A percentile compares a stretch with the other conserved stretches of the same genome.
Evolutionary conservation across 1,140 invertebrate genomes (phyloP).

Genomic region (Cydia strobilella): DNA sequence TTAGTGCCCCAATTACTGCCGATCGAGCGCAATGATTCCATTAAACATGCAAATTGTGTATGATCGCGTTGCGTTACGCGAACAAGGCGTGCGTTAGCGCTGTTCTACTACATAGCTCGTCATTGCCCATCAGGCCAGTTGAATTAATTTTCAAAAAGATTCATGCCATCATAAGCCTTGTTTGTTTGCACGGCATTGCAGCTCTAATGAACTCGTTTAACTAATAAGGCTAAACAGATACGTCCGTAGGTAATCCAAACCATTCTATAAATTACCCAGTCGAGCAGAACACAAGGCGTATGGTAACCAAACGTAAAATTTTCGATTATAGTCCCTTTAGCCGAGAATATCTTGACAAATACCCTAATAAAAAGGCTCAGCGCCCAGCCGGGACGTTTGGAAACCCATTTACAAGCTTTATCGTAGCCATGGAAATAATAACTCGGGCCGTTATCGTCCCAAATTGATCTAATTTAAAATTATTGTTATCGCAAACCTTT

Average conservation of each 20-base stretch:
- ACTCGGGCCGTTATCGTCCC: constrained; percentile 74
- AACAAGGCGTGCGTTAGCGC: background rate
- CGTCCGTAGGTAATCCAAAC: constrained; percentile 32
- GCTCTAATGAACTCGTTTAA: background rate
- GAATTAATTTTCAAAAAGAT: background rate
- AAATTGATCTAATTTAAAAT: constrained; percentile 78
- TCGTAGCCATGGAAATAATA: constrained; percentile 77
- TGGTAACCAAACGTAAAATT: constrained; percentile 71
- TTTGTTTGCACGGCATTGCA: background rate
- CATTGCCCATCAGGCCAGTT: background rate
- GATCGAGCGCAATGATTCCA: constrained; percentile 34
- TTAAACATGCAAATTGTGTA: constrained; percentile 34
- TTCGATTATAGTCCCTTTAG: constrained; percentile 71
- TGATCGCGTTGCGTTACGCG: background rate
- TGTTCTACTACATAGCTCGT: too few species aligned
- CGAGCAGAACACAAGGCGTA: constrained; percentile 53
- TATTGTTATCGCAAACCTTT: constrained; percentile 72
- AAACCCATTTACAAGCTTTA: constrained; percentile 79
- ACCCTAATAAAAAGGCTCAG: constrained; percentile 74
- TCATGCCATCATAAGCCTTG: background rate
- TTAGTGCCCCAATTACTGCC: constrained; percentile 28
- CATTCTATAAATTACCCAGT: constrained; percentile 47
- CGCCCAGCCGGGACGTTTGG: constrained; percentile 68
- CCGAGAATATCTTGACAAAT: constrained; percentile 76
- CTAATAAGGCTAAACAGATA: constrained; percentile 4